Base-by-base conservation (phyloP, 2,113 vertebrate genomes). In the Oophaga pumilio region DNA sequence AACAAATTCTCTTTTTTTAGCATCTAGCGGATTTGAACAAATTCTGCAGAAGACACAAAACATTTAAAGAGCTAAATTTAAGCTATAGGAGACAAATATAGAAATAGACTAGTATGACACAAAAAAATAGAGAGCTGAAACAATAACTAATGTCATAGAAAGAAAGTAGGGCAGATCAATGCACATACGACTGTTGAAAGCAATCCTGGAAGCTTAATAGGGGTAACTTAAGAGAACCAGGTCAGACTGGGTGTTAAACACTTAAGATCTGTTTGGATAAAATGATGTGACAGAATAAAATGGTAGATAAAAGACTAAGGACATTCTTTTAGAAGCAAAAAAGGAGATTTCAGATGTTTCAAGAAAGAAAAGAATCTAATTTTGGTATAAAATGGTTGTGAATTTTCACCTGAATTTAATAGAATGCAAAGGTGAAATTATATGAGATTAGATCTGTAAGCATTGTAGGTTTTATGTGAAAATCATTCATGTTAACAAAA, bases 321-420 rank as follows among this genome's bases (percentile, higher is more conserved):
- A 73, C 12, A 20, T 73, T 73, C 28, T 73, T 6, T 43, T 73
- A 73, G 69, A 73, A 43, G 73, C 18, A 76, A 22, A 77, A 8
- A 13, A 53, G 18, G n/a, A 53, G 50, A 2, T 53, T 24, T 77
- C 14, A 52, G 53, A 77, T 53, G 74, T n/a, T 53, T 9, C 11
- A 52, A 50, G 43, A 77, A 53, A 77, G 71, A 74, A 74, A 74
- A 49, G 74, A 77, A 77, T 77, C 74, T 53, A n/a, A 77, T 77
- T 77, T 77, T 77, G 53, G 74, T 53, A 12, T 77, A n/a, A 76
- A 52, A 52, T 76, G 14, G 22, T 18, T 11, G 4, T 4, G 17
- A 50, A 26, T 14, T 77, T n/a, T 22, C n/a, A 77, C 28, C 13
- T 76, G 20, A 53, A 77, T 53, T 12, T 22, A 77, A 77, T 13